A percentile compares a stretch with the other conserved stretches of the same genome.
Evolutionary conservation across 2,113 vertebrate genomes (phyloP).

Genomic region (Ahaetulla prasina): DNA sequence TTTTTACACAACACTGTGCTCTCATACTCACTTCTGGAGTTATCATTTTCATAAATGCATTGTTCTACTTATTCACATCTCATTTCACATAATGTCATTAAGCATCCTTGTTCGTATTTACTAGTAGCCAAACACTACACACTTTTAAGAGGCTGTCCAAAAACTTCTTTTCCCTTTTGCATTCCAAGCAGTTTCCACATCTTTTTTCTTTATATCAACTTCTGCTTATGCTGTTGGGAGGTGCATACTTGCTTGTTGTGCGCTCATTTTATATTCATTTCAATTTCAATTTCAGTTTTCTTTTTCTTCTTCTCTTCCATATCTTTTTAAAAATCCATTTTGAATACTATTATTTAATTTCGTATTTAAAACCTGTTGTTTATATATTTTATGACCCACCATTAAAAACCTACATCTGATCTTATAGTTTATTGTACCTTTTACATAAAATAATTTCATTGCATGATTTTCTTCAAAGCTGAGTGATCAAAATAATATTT

Average conservation of each 20-base stretch:
- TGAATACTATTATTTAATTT: neutral
- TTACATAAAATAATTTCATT: neutral
- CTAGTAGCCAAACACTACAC: neutral
- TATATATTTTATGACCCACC: neutral
- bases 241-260: neutral
- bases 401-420: neutral
- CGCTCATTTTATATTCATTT: neutral
- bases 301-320: neutral
- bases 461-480: neutral
- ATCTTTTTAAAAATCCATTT: neutral
- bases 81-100: neutral
- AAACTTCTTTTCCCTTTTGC: neutral
- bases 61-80: neutral
- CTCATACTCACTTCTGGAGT: neutral
- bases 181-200: neutral
- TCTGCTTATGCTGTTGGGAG: neutral
- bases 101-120: neutral
- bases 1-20: neutral
- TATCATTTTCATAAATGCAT: neutral
- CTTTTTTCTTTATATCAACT: neutral
- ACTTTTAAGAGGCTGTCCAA: neutral
- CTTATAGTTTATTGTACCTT: neutral
- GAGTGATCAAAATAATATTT: neutral
- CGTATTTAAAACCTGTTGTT: neutral
- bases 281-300: neutral